Conservation (phyloP, 2,888 invertebrate genomes). For the Tridacna crocea region DNA sequence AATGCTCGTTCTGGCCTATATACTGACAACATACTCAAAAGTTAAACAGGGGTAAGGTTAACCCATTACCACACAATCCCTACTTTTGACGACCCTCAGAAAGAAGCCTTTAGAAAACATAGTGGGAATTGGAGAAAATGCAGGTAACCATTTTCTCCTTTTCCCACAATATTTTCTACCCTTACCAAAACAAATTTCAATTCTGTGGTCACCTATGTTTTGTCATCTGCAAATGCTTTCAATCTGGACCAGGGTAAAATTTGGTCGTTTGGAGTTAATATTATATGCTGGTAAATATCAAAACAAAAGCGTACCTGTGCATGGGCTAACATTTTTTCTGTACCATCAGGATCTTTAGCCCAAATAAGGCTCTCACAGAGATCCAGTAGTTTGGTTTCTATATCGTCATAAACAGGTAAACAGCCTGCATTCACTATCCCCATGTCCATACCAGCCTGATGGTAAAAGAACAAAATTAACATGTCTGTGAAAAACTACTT, state of each 20-base stretch:
- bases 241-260: not conserved
- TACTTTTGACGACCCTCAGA: no score
- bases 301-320: constrained; percentile 80
- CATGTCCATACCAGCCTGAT: constrained; percentile 86
- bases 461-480: not conserved
- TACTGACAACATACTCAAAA: no score
- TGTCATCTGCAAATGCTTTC: no score
- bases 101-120: no score
- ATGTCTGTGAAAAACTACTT: no score
- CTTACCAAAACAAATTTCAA: not conserved
- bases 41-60: no score
- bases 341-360: constrained; percentile 86
- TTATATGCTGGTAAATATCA: no score
- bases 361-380: constrained; percentile 86
- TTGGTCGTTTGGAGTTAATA: not conserved
- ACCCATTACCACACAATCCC: no score
- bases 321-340: constrained; percentile 85
- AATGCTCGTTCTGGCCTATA: no score
- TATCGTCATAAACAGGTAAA: constrained; percentile 86
- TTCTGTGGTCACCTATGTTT: not conserved
- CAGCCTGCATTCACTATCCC: constrained; percentile 87
- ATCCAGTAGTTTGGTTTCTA: constrained; percentile 84
- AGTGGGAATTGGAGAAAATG: no score
- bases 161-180: not conserved
- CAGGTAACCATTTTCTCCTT: not conserved